Percentiles rank a stretch among this genome's conserved stretches.
Evolutionary conservation across 2,888 invertebrate species (phyloP).

Genomic region (Tachina grossa): DNA sequence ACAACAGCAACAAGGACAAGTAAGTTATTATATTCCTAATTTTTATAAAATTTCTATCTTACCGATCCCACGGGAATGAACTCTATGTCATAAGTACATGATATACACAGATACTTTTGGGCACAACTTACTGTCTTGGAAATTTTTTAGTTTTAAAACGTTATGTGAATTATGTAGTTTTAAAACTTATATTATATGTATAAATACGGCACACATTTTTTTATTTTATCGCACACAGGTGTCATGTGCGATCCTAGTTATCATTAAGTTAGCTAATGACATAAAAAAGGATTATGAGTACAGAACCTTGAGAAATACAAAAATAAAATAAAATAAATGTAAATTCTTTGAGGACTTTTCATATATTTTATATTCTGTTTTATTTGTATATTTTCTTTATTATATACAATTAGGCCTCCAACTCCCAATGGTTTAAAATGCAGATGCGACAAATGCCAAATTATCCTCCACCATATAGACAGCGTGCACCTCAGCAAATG

Average conservation of each 20-base stretch:
- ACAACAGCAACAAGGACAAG: conserved; percentile 81
- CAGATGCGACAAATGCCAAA: conserved; percentile 84
- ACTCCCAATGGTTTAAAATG: conserved; percentile 83
- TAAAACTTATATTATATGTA: too few species aligned
- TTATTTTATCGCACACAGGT: too few species aligned
- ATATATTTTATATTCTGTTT: not conserved
- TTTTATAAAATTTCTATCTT: not conserved
- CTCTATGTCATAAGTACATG: too few species aligned
- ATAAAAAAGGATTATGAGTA: too few species aligned
- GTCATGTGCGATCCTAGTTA: too few species aligned
- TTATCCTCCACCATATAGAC: conserved; percentile 82
- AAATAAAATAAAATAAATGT: not conserved
- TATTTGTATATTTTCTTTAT: conserved; percentile 13
- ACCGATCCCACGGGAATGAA: not conserved
- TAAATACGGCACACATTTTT: too few species aligned
- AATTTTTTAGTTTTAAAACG: too few species aligned
- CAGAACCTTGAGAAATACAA: not conserved
- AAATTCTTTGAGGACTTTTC: not conserved
- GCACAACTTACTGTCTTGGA: too few species aligned
- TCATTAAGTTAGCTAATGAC: too few species aligned
- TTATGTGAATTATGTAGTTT: too few species aligned
- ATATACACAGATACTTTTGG: too few species aligned
- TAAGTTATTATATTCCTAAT: conserved; percentile 74
- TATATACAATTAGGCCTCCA: conserved; percentile 76
- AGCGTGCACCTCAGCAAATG: conserved; percentile 82